Conservation (phyloP, 1,140 invertebrate species). For the Batillaria attramentaria region DNA sequence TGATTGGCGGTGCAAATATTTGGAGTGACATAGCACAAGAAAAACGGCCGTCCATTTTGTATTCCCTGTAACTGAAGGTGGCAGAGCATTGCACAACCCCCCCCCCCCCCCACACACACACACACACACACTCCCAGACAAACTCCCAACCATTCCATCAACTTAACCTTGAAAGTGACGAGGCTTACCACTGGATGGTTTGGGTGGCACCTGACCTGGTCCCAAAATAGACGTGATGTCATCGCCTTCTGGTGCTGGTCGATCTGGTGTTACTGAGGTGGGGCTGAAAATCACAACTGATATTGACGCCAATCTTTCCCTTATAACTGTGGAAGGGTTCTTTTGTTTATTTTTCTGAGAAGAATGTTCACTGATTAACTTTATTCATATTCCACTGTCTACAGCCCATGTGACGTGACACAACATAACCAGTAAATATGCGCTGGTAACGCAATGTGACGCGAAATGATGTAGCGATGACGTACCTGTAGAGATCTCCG, state of each 20-base stretch:
- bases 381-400: not conserved
- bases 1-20: too few species aligned
- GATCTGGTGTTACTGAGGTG: slow-evolving; percentile 42
- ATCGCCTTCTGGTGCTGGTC: slow-evolving; percentile 61
- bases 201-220: slow-evolving; percentile 66
- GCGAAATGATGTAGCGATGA: not conserved
- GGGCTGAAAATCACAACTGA: slow-evolving; percentile 30
- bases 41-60: too few species aligned
- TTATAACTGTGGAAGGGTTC: too few species aligned
- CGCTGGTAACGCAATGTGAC: not conserved
- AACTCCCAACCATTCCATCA: too few species aligned
- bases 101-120: too few species aligned
- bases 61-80: too few species aligned
- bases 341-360: not conserved
- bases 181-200: slow-evolving; percentile 57
- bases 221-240: slow-evolving; percentile 66
- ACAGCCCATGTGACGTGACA: not conserved
- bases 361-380: not conserved
- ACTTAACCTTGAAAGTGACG: not conserved
- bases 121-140: too few species aligned
- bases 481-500: slow-evolving; percentile 29
- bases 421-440: too few species aligned
- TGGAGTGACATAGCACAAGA: too few species aligned
- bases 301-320: too few species aligned
- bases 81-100: too few species aligned